phyloP scores from a whole-genome alignment of 2,113 vertebrate genomes.

The Cygnus buccinator region DNA sequence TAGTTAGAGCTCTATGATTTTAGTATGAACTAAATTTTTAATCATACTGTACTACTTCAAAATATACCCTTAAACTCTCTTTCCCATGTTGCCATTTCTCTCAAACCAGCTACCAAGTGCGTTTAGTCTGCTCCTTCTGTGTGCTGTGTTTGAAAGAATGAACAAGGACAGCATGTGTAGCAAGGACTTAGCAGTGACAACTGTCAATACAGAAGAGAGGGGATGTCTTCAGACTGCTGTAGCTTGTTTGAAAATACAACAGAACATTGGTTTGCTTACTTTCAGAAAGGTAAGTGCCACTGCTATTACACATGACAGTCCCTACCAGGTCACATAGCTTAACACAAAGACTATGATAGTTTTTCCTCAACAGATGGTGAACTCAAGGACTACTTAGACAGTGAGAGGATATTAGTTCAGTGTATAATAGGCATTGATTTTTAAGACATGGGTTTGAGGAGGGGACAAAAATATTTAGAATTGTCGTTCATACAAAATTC shows the following conservation, averaged over 20 bases:
- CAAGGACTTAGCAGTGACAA: neutral
- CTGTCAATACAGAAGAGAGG: neutral
- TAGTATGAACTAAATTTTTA: slow-evolving; percentile 17
- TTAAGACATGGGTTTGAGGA: neutral
- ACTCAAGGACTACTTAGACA: neutral
- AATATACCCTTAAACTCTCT: neutral
- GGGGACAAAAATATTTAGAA: neutral
- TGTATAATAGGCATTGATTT: neutral
- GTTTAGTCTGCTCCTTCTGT: neutral
- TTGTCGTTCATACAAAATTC: neutral
- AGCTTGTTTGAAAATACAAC: neutral
- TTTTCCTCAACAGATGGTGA: neutral
- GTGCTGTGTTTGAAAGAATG: neutral
- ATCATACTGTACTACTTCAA: slow-evolving; percentile 21
- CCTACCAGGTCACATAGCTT: neutral
- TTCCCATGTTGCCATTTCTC: neutral
- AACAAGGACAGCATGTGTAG: neutral
- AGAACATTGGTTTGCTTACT: neutral
- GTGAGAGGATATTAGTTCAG: accelerated
- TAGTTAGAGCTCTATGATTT: neutral
- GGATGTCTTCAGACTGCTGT: neutral
- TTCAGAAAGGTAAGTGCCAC: neutral
- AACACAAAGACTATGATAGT: neutral
- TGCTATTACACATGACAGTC: neutral
- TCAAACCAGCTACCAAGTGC: neutral